Percentiles rank a stretch among this genome's conserved stretches.
Conservation (phyloP, 2,888 invertebrate species). For the Luperina nickerlii region DNA sequence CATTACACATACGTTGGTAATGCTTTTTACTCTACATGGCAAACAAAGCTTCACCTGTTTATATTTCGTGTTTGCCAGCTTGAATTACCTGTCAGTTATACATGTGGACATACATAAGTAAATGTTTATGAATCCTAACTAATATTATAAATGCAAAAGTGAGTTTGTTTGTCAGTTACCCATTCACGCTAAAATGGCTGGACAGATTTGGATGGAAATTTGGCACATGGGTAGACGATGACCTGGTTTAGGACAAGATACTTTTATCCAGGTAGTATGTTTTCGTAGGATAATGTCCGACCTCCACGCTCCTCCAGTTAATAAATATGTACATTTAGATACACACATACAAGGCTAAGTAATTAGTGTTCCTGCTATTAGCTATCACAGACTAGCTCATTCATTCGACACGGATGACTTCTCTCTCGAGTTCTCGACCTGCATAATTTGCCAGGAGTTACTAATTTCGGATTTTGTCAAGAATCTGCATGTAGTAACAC, state of each 20-base stretch:
- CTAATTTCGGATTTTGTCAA: background rate
- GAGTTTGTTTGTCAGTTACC: background rate
- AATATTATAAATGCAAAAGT: background rate
- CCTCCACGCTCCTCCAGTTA: background rate
- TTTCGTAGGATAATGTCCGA: too few species aligned
- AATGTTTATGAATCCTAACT: background rate
- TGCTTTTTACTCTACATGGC: conserved; percentile 45
- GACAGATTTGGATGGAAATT: background rate
- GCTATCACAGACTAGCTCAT: conserved; percentile 3
- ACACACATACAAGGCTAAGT: too few species aligned
- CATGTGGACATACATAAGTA: background rate
- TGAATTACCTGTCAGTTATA: background rate
- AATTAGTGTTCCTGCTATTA: background rate
- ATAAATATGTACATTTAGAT: background rate
- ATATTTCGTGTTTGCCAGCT: conserved; percentile 19
- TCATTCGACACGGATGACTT: conserved; percentile 12
- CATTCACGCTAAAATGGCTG: background rate
- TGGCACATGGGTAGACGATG: background rate
- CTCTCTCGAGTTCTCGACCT: background rate
- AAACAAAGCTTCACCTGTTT: conserved; percentile 40
- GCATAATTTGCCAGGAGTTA: background rate
- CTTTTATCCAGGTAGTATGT: too few species aligned
- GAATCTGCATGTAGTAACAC: background rate
- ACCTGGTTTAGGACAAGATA: background rate
- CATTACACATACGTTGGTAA: conserved; percentile 26